These are phyloP conservation scores for Arnoldichthys spilopterus DNA, from an alignment of 2,797 vertebrate species.

Conservation along the genomic window DNA sequence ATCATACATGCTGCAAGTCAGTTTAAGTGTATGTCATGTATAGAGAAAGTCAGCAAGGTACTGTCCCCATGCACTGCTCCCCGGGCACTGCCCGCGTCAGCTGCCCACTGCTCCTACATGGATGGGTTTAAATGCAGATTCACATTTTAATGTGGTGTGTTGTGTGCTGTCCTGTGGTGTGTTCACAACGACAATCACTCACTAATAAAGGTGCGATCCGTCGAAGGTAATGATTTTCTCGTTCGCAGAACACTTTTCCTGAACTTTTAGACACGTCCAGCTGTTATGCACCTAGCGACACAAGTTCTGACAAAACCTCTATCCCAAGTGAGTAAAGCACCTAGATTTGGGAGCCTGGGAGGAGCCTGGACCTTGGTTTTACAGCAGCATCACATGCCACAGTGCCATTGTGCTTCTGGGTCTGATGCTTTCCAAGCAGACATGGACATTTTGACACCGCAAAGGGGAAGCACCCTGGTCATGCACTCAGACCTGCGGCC, in stretches of 20 bases:
- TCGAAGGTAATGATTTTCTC: neutral
- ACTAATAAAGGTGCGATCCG: too few relatives aligned
- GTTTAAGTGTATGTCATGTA: too few relatives aligned
- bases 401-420: conserved; percentile 13
- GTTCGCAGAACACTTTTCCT: neutral
- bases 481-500: conserved; percentile 37
- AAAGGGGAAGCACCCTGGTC: conserved; percentile 31
- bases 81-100: too few relatives aligned
- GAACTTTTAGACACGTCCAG: neutral
- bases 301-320: neutral
- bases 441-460: conserved; percentile 11
- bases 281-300: conserved; percentile 14
- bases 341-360: neutral
- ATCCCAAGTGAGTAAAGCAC: neutral
- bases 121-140: too few relatives aligned
- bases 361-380: neutral
- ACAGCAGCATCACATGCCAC: conserved; percentile 1
- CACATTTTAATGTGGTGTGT: too few relatives aligned
- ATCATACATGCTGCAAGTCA: too few relatives aligned
- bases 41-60: too few relatives aligned
- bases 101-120: too few relatives aligned
- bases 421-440: conserved; percentile 23
- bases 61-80: too few relatives aligned
- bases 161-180: too few relatives aligned
- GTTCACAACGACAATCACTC: too few relatives aligned